Percentiles rank a stretch among this genome's conserved stretches.
Evolutionary conservation across 2,888 invertebrate genomes (phyloP).

Genomic region (Sympetrum striolatum): DNA sequence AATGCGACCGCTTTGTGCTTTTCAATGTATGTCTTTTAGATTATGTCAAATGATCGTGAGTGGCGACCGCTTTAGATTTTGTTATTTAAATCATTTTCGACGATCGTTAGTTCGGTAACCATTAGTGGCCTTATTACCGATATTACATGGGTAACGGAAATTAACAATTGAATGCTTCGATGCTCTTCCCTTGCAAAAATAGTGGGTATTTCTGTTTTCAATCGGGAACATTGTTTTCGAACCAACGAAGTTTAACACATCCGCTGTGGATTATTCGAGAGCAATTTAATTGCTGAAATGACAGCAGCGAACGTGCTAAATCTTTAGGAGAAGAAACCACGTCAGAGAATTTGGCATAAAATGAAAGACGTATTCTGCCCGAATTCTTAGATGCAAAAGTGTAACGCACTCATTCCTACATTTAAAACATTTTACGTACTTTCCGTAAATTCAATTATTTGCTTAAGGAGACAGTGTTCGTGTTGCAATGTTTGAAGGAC

Average conservation of each 20-base stretch:
- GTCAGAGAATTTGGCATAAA: background rate
- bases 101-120: background rate
- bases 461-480: no score
- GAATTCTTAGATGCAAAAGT: background rate
- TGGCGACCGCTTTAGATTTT: background rate
- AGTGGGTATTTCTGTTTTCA: background rate
- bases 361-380: background rate
- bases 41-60: background rate
- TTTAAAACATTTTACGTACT: background rate
- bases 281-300: no score
- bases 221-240: no score
- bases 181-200: background rate
- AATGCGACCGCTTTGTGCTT: background rate
- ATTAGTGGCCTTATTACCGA: constrained; percentile 13
- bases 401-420: background rate
- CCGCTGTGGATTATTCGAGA: no score
- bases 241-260: no score
- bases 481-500: no score
- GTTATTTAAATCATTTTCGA: background rate
- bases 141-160: background rate
- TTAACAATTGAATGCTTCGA: background rate
- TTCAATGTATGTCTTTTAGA: background rate
- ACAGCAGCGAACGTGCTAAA: background rate
- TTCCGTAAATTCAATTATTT: background rate
- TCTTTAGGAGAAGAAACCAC: background rate